phyloP scores from a whole-genome alignment of 2,797 vertebrate species.

The Phataginus tricuspis region DNA sequence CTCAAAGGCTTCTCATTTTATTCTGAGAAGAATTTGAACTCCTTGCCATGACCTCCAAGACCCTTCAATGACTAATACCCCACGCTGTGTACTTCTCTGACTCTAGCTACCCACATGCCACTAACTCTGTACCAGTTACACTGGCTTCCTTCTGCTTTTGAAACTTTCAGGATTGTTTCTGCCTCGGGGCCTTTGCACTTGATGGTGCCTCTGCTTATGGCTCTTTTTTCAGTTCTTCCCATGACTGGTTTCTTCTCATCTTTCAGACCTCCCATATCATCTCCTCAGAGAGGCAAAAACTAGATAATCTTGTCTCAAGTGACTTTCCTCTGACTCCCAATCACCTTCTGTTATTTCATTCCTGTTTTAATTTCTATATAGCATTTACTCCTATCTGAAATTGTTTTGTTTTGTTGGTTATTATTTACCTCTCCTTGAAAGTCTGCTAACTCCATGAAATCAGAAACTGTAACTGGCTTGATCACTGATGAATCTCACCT shows the following conservation, averaged over 20 bases:
- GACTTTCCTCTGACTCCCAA: neutral
- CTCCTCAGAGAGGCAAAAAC: neutral
- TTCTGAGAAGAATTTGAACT: neutral
- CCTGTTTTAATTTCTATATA: neutral
- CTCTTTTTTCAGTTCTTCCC: neutral
- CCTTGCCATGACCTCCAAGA: neutral
- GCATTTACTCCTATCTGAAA: neutral
- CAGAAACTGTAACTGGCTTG: neutral
- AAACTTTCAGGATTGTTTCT: neutral
- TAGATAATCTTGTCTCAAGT: neutral
- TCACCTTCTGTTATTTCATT: neutral
- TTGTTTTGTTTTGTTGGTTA: neutral
- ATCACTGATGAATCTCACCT: neutral
- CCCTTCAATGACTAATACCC: neutral
- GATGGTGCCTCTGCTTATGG: neutral
- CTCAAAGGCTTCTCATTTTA: neutral
- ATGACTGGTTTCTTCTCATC: neutral
- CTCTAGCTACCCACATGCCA: neutral
- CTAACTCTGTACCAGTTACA: neutral
- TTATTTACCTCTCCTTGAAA: conserved; percentile 10
- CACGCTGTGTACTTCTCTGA: neutral
- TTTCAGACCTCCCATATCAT: neutral
- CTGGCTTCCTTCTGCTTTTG: neutral
- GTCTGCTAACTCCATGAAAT: neutral
- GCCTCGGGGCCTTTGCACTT: neutral